A percentile compares a stretch with the other conserved stretches of the same genome.
Evolutionary conservation across 2,113 vertebrate genomes (phyloP).

Genomic region (Neodontobutis hainanensis): DNA sequence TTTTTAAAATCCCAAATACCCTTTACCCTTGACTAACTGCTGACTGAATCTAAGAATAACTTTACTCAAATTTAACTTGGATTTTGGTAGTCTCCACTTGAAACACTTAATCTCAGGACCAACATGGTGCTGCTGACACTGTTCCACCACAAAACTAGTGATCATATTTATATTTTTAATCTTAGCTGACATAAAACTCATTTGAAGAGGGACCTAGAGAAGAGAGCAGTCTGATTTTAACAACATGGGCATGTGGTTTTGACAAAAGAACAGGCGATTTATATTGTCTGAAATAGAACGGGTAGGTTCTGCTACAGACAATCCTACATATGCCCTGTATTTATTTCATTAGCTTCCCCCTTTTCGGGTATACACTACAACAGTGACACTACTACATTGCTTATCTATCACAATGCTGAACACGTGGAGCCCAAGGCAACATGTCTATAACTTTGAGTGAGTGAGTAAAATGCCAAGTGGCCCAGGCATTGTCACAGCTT

Average conservation of each 20-base stretch:
- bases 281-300: conserved; percentile 23
- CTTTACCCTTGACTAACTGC: neutral
- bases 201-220: conserved; percentile 23
- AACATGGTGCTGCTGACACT: conserved; percentile 51
- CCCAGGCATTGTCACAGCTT: conserved; percentile 33
- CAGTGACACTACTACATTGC: conserved; percentile 17
- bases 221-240: neutral
- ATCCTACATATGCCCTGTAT: conserved; percentile 26
- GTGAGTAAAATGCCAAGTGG: conserved; percentile 35
- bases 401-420: conserved; percentile 16
- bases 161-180: conserved; percentile 26
- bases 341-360: conserved; percentile 10
- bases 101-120: conserved; percentile 50
- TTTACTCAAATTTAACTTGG: neutral
- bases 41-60: neutral
- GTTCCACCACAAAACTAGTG: conserved; percentile 42
- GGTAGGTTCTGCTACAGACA: conserved; percentile 31
- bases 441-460: conserved; percentile 34
- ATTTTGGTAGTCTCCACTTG: conserved; percentile 25
- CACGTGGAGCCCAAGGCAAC: conserved; percentile 20
- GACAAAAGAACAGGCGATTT: conserved; percentile 1
- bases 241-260: neutral
- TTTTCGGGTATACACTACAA: conserved; percentile 20
- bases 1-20: neutral
- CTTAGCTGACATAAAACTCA: conserved; percentile 10